Percentiles rank a stretch among this genome's conserved stretches.
phyloP scores from a whole-genome alignment of 2,797 vertebrate species.

The Acanthopagrus latus region DNA sequence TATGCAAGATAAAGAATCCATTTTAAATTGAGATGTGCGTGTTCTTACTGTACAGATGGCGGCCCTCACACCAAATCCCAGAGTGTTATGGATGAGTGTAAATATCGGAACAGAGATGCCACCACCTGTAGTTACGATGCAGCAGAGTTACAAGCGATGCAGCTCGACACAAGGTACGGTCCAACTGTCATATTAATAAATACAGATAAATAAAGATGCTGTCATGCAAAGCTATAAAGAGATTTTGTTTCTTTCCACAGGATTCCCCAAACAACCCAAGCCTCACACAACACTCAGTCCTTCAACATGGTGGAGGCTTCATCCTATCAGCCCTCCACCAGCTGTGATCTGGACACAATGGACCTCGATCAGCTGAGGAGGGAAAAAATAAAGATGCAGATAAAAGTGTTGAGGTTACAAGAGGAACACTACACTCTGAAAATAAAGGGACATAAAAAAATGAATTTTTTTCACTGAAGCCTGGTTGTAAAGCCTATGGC shows the following conservation, averaged over 20 bases:
- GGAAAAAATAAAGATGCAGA: slow-evolving; percentile 58
- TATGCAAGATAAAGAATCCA: neutral
- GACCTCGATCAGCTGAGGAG: slow-evolving; percentile 46
- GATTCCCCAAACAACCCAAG: neutral
- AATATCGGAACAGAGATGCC: neutral
- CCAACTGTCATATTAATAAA: too few relatives aligned
- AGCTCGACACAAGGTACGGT: neutral
- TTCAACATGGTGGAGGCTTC: neutral
- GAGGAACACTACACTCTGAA: slow-evolving; percentile 57
- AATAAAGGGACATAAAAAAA: slow-evolving; percentile 6
- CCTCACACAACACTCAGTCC: neutral
- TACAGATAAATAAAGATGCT: neutral
- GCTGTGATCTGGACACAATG: slow-evolving; percentile 18
- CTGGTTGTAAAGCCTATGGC: neutral
- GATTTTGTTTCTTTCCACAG: slow-evolving; percentile 13
- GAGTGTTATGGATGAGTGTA: fast-evolving
- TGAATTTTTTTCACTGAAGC: neutral
- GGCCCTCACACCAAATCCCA: fast-evolving
- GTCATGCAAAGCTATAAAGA: neutral
- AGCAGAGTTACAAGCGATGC: neutral
- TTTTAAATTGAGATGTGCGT: neutral
- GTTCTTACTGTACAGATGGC: slow-evolving; percentile 2
- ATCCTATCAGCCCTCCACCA: fast-evolving
- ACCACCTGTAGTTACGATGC: neutral
- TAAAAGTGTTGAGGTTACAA: slow-evolving; percentile 61